Evolutionary conservation across 2,113 vertebrate genomes (phyloP).

Genomic region (Thinocorus orbignyianus): DNA sequence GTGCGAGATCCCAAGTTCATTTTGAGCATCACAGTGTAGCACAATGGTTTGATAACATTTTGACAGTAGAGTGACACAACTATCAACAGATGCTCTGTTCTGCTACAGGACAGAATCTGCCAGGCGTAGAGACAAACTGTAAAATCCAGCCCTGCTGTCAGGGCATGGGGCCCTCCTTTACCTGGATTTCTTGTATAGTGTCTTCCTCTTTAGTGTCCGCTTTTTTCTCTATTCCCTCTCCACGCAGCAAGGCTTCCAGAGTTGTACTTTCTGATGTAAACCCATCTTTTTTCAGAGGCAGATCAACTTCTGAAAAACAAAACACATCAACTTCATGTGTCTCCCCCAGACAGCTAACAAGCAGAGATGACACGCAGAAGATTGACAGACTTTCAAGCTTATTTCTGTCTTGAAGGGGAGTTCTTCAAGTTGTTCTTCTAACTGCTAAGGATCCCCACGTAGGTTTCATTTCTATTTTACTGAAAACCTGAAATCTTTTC

Average conservation of each 20-base stretch:
- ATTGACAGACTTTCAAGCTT: background rate
- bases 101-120: background rate
- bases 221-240: conserved; percentile 91
- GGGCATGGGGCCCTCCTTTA: conserved; percentile 39
- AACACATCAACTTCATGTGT: background rate
- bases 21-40: background rate
- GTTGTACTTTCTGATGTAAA: conserved; percentile 90
- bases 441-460: background rate
- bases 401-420: background rate
- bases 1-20: background rate
- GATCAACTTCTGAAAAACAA: conserved; percentile 79
- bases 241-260: conserved; percentile 90
- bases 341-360: background rate
- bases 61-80: background rate
- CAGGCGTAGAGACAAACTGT: background rate
- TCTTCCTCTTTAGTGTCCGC: conserved; percentile 88
- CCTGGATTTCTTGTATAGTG: conserved; percentile 93
- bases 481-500: background rate
- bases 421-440: background rate
- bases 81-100: background rate
- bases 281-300: conserved; percentile 83
- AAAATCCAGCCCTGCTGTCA: background rate
- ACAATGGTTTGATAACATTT: conserved; percentile 15
- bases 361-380: background rate
- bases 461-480: background rate